Evolutionary conservation across 2,888 invertebrate genomes (phyloP), one percentile per base, ranked within the genome.

Genomic region (Drosophila quinaria): DNA sequence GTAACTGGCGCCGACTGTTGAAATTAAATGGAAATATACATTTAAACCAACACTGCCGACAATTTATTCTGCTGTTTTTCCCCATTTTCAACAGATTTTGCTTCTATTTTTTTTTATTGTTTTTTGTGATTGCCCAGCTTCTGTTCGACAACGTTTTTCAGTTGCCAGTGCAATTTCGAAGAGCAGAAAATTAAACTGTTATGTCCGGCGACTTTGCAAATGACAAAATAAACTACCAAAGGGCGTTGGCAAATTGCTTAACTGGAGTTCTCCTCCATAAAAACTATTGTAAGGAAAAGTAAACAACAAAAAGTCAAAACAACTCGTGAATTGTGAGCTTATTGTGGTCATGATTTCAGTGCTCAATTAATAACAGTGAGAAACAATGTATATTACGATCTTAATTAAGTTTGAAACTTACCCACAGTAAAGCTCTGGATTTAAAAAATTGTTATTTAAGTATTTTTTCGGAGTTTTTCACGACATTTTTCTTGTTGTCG

Each of bases 21-120:
- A 70, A 86, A 80, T 70, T 65, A 70, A 82, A 74, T 66, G 56
- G 33, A 51, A 76, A 72, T 67, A 51, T 71, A 72, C 65, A 54
- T 62, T 59, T 67, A 37, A 66, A 55, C 37, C 19, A 61, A 44
- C 47, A 58, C 44, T 10, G 10, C 19, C 8, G 11, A 31, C 31
- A 39, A 25, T 63, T 47, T 33, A 22, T 15, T 33, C 42, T 13
- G 10, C 13, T 13, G 2, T 22, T 37, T 44, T 52, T 44, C 22
- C 11, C 3, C 11, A 10, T 13, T 41, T 33, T 56, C 49, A 22
- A n/a, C 29, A 41, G 2, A 42, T 35, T n/a, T 25, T 50, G 6
- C 3, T 33, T 9, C 3, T 13, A 22, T 56, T 10, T 19, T 4
- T 15, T 22, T 4, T 9, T 33, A 9, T 6, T 33, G 17, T 3